These are phyloP conservation scores for Diarsia dahlii DNA, from an alignment of 2,888 invertebrate genomes.

Conservation along the genomic window DNA sequence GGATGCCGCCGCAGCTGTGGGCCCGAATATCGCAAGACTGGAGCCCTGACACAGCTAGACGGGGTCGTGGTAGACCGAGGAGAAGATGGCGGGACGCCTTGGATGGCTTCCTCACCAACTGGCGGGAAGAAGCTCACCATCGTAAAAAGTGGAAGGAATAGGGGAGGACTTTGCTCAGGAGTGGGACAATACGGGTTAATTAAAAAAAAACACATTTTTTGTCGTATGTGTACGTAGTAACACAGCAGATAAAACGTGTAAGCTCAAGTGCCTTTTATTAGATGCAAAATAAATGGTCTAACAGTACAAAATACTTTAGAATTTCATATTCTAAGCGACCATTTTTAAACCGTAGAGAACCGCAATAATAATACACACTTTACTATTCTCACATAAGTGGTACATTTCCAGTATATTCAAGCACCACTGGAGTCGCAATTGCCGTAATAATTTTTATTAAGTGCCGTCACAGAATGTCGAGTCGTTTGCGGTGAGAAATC, in stretches of 20 bases:
- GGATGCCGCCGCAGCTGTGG: no score
- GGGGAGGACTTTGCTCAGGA: no score
- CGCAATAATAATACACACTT: constrained; percentile 43
- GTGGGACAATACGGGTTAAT: no score
- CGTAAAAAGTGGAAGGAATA: no score
- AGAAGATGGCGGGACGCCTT: no score
- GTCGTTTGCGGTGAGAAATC: constrained; percentile 37
- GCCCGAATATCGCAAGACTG: no score
- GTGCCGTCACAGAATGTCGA: constrained; percentile 41
- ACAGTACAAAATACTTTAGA: constrained; percentile 17
- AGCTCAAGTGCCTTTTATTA: not conserved
- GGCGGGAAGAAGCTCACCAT: no score
- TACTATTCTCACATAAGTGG: constrained; percentile 47
- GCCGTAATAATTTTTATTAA: constrained; percentile 57
- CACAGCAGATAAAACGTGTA: not conserved
- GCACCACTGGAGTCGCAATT: constrained; percentile 45
- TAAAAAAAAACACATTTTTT: no score
- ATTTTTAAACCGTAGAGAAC: constrained; percentile 24
- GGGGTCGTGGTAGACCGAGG: no score
- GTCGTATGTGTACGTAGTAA: no score
- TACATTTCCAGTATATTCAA: constrained; percentile 50
- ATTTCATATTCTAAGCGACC: constrained; percentile 19
- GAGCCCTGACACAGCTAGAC: no score
- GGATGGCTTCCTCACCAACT: no score
- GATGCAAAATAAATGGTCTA: not conserved